A percentile compares a stretch with the other conserved stretches of the same genome.
These are phyloP conservation scores for Hyles vespertilio DNA, from an alignment of 1,140 invertebrate genomes.

Conservation along the genomic window DNA sequence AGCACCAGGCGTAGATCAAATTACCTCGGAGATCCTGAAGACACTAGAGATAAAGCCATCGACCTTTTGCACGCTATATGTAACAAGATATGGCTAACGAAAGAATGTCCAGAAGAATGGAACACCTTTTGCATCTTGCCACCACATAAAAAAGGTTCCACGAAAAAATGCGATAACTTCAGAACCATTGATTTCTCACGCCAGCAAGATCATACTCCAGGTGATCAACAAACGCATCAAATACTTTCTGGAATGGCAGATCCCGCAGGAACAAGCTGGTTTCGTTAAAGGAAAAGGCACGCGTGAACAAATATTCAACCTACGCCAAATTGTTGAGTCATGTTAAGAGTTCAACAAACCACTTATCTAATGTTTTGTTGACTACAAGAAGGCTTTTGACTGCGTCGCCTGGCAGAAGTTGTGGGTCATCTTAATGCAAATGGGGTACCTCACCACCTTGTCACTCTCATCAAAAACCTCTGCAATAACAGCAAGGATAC, in stretches of 20 bases:
- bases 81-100: too few species aligned
- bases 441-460: conserved; percentile 2
- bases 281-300: neutral
- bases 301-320: conserved; percentile 1
- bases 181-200: conserved; percentile 17
- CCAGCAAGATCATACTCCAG: conserved; percentile 21
- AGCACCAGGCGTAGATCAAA: too few species aligned
- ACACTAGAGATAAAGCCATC: too few species aligned
- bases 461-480: neutral
- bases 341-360: conserved; percentile 3
- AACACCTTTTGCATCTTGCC: too few species aligned
- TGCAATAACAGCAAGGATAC: neutral
- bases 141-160: too few species aligned
- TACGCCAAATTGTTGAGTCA: conserved; percentile 3
- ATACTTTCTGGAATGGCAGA: conserved; percentile 12
- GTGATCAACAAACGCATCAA: conserved; percentile 17
- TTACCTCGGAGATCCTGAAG: too few species aligned
- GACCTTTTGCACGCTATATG: too few species aligned
- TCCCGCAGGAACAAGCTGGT: conserved; percentile 4
- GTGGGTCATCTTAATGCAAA: neutral
- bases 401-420: neutral
- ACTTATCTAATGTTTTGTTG: neutral
- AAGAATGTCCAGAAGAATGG: too few species aligned
- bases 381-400: conserved; percentile 9
- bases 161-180: conserved; percentile 9